Base-by-base conservation (phyloP, 1,140 invertebrate species). In the Bombus pascuorum region DNA sequence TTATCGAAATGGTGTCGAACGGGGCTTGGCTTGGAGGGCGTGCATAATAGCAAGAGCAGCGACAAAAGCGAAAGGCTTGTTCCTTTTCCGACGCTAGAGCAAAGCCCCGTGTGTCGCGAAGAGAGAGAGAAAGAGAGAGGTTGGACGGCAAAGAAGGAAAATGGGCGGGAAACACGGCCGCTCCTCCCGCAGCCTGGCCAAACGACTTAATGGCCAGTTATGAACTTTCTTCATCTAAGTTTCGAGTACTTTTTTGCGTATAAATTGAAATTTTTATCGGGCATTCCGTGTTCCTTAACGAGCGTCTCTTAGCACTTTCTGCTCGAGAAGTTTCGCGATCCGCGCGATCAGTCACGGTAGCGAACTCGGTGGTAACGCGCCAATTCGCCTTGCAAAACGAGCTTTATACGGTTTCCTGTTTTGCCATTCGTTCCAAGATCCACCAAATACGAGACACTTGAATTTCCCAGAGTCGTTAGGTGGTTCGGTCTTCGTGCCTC, bases 141-240 rank as follows among this genome's bases (percentile, higher is more conserved):
- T 39, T 15, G 70, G 25, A 8, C 70, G 25, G 28, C 3, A 25
- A 42, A 18, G 70, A 15, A 5, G 28, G 47, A 10, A 42, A 75
- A 77, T 59, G 34, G 77, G 73, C 44, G 70, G 72, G 65, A 81
- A 73, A 85, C 34, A n/a, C 71, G 32, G 53, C 68, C 57, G 39
- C 59, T 25, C 47, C 65, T 76, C 39, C 79, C 28, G 75, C 74
- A 53, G 87, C 44, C 83, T 37, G 18, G 70, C 70, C 71, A 80
- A 90, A 89, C 89, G 90, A 92, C 91, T 92, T 93, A 93, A 93
- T 93, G 91, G 91, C 86, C 91, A 93, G 93, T 93, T 93, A 93
- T 92, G 91, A 93, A 93, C 92, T 92, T 93, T 93, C 93, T 93
- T 93, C 92, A 92, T 93, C 92, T 92, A 92, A 93, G 90, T 92